Conservation (phyloP, 2,888 invertebrate species). For the Synanthedon formicaeformis region DNA sequence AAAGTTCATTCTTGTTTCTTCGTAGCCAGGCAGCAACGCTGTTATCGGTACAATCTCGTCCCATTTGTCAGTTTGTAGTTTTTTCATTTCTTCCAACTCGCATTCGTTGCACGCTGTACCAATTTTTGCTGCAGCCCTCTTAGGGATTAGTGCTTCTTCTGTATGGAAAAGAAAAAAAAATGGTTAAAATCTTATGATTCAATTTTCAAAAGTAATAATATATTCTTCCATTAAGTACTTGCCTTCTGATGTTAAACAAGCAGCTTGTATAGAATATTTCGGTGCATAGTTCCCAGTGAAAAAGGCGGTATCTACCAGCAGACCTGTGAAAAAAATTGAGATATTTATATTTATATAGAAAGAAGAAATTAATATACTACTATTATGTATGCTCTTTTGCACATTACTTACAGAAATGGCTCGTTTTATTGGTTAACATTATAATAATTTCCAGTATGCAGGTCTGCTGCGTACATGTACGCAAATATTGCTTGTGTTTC, state of each 20-base stretch:
- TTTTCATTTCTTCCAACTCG: slow-evolving; percentile 50
- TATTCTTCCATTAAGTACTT: slow-evolving; percentile 8
- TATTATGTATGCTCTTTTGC: no score
- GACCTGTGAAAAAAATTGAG: slow-evolving; percentile 29
- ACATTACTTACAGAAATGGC: no score
- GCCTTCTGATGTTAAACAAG: slow-evolving; percentile 63
- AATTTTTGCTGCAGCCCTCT: slow-evolving; percentile 40
- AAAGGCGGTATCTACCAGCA: slow-evolving; percentile 72
- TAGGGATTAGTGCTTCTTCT: slow-evolving; percentile 60
- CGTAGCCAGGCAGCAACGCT: slow-evolving; percentile 64
- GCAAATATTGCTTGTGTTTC: no score
- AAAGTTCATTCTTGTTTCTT: slow-evolving; percentile 70
- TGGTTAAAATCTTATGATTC: background rate
- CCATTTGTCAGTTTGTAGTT: slow-evolving; percentile 66
- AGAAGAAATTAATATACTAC: background rate
- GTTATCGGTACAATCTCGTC: slow-evolving; percentile 68
- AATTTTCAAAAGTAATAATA: background rate
- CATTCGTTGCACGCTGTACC: slow-evolving; percentile 61
- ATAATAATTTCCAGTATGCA: no score
- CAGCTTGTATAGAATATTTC: slow-evolving; percentile 73
- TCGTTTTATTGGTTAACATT: no score
- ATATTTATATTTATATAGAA: background rate
- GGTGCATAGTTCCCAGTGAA: slow-evolving; percentile 76
- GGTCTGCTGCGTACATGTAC: no score
- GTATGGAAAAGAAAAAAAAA: slow-evolving; percentile 10